Percentiles rank a stretch among this genome's conserved stretches.
These are phyloP conservation scores for Julus scandinavius DNA, from an alignment of 2,888 invertebrate genomes.

Conservation along the genomic window DNA sequence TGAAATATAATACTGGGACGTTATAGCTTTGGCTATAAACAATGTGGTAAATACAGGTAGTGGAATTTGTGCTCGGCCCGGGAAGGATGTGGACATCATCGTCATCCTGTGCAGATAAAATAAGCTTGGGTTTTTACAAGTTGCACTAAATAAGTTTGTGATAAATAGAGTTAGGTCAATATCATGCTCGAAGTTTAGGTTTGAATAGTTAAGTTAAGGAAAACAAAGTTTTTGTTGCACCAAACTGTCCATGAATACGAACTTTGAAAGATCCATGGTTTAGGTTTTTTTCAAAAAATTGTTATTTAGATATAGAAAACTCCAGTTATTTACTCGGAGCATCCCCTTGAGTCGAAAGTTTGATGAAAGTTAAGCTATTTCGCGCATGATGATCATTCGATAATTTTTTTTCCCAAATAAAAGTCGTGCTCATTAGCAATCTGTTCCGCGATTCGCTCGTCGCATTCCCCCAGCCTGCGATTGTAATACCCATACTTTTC, in stretches of 20 bases:
- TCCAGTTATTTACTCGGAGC: neutral
- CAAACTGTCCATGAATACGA: too few species aligned
- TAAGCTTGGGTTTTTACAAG: neutral
- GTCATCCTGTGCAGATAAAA: constrained; percentile 7
- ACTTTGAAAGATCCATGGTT: too few species aligned
- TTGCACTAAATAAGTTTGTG: too few species aligned
- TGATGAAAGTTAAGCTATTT: neutral
- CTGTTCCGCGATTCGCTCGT: neutral
- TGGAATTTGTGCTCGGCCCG: neutral
- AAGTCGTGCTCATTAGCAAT: constrained; percentile 3
- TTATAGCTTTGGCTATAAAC: constrained; percentile 66
- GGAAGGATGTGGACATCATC: neutral
- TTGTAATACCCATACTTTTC: constrained; percentile 38
- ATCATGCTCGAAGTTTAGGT: too few species aligned
- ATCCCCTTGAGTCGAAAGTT: neutral
- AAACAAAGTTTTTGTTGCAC: too few species aligned
- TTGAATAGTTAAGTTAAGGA: too few species aligned
- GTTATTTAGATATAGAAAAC: too few species aligned
- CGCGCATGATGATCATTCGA: neutral
- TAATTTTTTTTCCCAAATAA: neutral
- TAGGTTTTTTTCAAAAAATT: too few species aligned
- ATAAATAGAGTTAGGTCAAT: too few species aligned
- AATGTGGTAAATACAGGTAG: constrained; percentile 65
- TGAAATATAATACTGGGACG: constrained; percentile 67
- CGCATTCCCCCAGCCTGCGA: constrained; percentile 8